phyloP scores from a whole-genome alignment of 2,888 invertebrate species.

The Drosophila limbata region DNA sequence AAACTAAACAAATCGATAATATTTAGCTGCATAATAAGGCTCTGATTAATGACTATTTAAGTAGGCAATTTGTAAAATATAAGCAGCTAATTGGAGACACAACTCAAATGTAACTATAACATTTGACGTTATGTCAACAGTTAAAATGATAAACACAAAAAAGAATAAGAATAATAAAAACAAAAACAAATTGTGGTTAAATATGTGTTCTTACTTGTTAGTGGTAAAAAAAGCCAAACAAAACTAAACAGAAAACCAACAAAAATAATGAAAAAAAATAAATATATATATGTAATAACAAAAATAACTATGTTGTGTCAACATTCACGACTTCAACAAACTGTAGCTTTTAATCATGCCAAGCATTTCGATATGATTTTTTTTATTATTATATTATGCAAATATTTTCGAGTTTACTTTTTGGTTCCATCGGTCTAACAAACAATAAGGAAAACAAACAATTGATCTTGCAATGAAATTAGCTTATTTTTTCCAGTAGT shows the following conservation, averaged over 20 bases:
- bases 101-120: conserved; percentile 37
- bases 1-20: conserved; percentile 33
- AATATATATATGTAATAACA: conserved; percentile 14
- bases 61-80: conserved; percentile 77
- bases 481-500: conserved; percentile 29
- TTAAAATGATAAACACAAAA: conserved; percentile 36
- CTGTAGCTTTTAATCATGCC: conserved; percentile 76
- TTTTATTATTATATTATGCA: conserved; percentile 30
- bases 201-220: conserved; percentile 83
- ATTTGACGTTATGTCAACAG: conserved; percentile 32
- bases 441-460: conserved; percentile 8
- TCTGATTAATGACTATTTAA: conserved; percentile 76
- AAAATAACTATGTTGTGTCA: conserved; percentile 53
- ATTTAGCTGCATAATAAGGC: conserved; percentile 59
- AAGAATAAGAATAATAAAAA: conserved; percentile 21
- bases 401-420: conserved; percentile 42
- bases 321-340: conserved; percentile 53
- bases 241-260: conserved; percentile 45
- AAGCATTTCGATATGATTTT: conserved; percentile 66
- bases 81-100: conserved; percentile 53
- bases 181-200: conserved; percentile 76
- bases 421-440: conserved; percentile 31
- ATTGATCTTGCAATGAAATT: conserved; percentile 10
- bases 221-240: conserved; percentile 70
- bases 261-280: conserved; percentile 29